Evolutionary conservation across 2,797 vertebrate genomes (phyloP).

Genomic region (Sciaenops ocellatus): DNA sequence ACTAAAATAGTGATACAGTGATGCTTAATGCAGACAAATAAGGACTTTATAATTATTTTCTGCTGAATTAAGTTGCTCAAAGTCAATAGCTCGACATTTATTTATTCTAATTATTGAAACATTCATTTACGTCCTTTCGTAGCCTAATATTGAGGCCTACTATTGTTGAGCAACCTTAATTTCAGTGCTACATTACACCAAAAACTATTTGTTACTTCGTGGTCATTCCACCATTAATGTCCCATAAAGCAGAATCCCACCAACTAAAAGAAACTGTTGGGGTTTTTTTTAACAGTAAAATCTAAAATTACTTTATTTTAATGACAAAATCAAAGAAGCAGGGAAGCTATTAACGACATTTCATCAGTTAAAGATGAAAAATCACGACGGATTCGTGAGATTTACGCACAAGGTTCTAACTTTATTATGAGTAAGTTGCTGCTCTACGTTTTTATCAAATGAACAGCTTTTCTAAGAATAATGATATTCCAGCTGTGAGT

Average conservation of each 20-base stretch:
- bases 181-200: background rate
- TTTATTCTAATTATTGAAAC: background rate
- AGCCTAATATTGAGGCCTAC: too few species aligned
- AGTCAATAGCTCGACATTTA: background rate
- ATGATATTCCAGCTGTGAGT: background rate
- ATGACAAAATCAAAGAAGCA: background rate
- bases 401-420: background rate
- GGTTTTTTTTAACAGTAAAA: background rate
- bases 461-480: background rate
- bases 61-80: background rate
- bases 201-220: background rate
- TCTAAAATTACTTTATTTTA: background rate
- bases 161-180: background rate
- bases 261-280: background rate
- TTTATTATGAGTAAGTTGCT: rapidly evolving
- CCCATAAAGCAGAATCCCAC: background rate
- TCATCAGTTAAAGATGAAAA: background rate
- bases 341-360: background rate
- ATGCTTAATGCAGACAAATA: background rate
- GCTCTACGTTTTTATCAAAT: background rate
- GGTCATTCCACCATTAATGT: background rate
- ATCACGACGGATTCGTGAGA: background rate
- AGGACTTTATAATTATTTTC: background rate
- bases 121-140: background rate
- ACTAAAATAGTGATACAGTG: background rate